A percentile compares a stretch with the other conserved stretches of the same genome.
phyloP scores from a whole-genome alignment of 2,113 vertebrate genomes.

The Bubo scandiacus region DNA sequence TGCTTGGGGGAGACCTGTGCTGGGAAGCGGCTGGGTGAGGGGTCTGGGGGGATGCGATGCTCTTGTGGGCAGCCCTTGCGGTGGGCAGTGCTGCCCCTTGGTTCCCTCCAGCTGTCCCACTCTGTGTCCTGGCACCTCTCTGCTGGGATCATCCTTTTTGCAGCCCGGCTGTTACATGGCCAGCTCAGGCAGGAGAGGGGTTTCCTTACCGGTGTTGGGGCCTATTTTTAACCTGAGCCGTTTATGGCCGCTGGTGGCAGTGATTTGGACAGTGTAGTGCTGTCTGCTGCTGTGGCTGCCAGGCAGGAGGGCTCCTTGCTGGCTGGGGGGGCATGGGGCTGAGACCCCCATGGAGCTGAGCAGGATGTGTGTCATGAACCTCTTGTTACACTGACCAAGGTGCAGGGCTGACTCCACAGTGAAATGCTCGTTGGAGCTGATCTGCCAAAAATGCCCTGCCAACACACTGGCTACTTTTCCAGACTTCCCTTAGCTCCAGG shows the following conservation, averaged over 20 bases:
- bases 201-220: neutral
- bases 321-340: no score
- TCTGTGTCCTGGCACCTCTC: neutral
- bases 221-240: slow-evolving; percentile 14
- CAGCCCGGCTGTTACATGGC: neutral
- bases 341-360: neutral
- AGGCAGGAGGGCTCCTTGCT: fast-evolving
- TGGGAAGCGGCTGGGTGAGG: neutral
- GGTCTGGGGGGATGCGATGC: fast-evolving
- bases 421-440: neutral
- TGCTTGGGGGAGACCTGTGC: neutral
- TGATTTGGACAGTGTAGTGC: neutral
- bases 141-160: neutral
- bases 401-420: neutral
- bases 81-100: neutral
- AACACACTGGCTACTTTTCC: fast-evolving
- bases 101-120: neutral
- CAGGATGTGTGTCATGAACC: fast-evolving
- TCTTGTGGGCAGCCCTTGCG: neutral
- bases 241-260: fast-evolving
- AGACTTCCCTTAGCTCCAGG: neutral
- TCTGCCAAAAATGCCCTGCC: neutral
- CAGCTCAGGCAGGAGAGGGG: neutral
- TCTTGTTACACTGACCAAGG: fast-evolving
- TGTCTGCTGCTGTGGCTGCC: fast-evolving